A percentile compares a stretch with the other conserved stretches of the same genome.
phyloP scores from a whole-genome alignment of 30 jellyfish, hydroid and myxozoan genomes.

The Euphysa ruthae region DNA sequence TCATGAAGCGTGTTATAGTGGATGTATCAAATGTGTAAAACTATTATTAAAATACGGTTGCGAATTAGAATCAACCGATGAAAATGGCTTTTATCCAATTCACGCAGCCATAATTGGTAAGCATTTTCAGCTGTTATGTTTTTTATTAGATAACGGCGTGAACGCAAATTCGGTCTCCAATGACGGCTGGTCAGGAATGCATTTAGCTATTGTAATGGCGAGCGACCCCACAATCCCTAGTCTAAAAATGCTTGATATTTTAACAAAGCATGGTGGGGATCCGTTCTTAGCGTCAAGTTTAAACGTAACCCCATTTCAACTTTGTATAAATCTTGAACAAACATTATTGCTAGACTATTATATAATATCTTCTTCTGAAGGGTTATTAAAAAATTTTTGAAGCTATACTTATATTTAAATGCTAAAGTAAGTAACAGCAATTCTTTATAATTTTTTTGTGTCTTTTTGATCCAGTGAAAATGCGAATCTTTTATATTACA shows the following conservation, averaged over 20 bases:
- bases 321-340: neutral
- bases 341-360: neutral
- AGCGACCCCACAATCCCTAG: neutral
- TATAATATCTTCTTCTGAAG: neutral
- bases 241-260: neutral
- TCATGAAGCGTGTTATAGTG: neutral
- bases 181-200: neutral
- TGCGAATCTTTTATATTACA: no score
- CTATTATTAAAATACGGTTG: neutral
- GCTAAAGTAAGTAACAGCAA: no score
- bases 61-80: neutral
- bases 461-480: no score
- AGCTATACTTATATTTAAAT: no score
- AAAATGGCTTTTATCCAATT: neutral
- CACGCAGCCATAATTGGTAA: neutral
- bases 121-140: neutral
- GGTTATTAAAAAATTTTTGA: neutral
- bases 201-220: neutral
- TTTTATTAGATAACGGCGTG: neutral
- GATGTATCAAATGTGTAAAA: neutral
- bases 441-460: no score
- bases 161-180: neutral
- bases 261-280: conserved; percentile 9
- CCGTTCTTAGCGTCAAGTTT: neutral
- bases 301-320: conserved; percentile 11